phyloP scores from a whole-genome alignment of 1,140 invertebrate species.

The Oreohelix idahoensis region DNA sequence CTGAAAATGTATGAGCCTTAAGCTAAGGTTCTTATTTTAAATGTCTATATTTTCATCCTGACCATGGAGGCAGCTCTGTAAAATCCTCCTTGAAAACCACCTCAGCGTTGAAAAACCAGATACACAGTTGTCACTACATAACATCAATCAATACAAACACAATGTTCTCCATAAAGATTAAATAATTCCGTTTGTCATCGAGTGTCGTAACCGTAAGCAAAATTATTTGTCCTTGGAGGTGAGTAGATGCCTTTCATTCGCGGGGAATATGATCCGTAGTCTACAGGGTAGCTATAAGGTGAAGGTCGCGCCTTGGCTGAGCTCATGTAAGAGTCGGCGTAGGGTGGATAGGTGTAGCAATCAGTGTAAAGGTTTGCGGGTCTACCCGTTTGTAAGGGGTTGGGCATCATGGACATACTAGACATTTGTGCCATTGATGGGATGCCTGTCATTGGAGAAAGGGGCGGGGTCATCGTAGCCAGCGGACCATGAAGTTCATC shows the following conservation, averaged over 20 bases:
- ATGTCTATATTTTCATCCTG: too few species aligned
- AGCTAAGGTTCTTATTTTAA: too few species aligned
- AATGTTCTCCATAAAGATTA: too few species aligned
- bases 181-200: not conserved
- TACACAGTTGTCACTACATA: too few species aligned
- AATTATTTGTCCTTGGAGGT: constrained; percentile 28
- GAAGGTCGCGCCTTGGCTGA: constrained; percentile 33
- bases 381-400: constrained; percentile 17
- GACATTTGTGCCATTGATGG: constrained; percentile 13
- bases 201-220: constrained; percentile 24
- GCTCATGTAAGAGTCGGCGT: constrained; percentile 35
- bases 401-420: constrained; percentile 20
- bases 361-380: constrained; percentile 32
- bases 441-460: constrained; percentile 32
- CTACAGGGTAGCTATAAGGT: constrained; percentile 33
- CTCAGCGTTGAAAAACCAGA: too few species aligned
- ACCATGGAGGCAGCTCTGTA: too few species aligned
- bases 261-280: constrained; percentile 24
- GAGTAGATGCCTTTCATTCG: constrained; percentile 31
- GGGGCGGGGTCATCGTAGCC: constrained; percentile 36
- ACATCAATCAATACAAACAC: too few species aligned
- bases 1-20: too few species aligned
- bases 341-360: constrained; percentile 35
- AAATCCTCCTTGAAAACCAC: too few species aligned
- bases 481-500: constrained; percentile 18